phyloP scores from a whole-genome alignment of 2,113 vertebrate species.

The Fulica atra region DNA sequence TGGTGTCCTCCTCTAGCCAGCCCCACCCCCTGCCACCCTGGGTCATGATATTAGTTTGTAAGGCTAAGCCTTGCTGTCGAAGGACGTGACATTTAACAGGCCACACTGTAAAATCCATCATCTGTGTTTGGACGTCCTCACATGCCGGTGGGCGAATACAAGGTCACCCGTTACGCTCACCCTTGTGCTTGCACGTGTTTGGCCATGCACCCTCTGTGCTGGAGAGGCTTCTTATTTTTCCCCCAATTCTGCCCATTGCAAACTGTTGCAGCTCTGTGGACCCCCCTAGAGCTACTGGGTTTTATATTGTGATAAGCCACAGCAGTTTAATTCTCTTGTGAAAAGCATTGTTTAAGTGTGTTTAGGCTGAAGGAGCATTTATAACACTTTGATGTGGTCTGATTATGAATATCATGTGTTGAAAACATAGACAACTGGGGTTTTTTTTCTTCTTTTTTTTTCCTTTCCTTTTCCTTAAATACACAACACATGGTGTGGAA shows the following conservation, averaged over 20 bases:
- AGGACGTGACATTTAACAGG: constrained; percentile 45
- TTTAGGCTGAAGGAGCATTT: constrained; percentile 31
- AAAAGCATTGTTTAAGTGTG: neutral
- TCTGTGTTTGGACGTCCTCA: constrained; percentile 34
- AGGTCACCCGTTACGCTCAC: neutral
- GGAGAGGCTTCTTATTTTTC: neutral
- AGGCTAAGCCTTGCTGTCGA: neutral
- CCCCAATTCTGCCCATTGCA: neutral
- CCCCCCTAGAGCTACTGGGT: neutral
- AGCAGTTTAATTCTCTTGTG: neutral
- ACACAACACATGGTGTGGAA: neutral
- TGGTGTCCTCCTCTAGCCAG: neutral
- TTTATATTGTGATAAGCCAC: constrained; percentile 27
- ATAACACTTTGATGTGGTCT: constrained; percentile 12
- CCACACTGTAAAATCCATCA: constrained; percentile 16
- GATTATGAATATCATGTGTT: constrained; percentile 28
- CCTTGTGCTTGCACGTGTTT: neutral
- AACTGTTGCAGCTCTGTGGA: neutral
- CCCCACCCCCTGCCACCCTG: neutral
- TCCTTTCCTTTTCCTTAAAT: neutral
- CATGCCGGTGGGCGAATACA: neutral
- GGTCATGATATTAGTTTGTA: neutral
- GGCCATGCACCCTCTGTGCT: neutral
- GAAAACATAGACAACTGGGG: neutral
- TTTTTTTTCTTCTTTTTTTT: neutral